phyloP scores from a whole-genome alignment of 2,888 invertebrate species.

The Athalia cordata region DNA sequence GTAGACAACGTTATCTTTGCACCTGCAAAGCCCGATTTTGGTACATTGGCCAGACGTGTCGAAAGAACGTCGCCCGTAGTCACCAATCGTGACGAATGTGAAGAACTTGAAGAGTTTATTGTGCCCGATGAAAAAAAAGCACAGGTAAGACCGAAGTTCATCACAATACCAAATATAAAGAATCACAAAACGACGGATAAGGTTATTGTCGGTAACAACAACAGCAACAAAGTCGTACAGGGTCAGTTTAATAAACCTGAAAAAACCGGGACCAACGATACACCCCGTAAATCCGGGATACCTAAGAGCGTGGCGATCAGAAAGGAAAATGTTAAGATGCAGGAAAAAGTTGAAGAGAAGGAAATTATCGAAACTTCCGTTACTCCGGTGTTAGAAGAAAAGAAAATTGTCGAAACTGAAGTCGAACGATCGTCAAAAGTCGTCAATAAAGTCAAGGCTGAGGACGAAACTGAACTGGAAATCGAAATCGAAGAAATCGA shows the following conservation, averaged over 20 bases:
- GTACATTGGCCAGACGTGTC: slow-evolving; percentile 51
- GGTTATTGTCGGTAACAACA: not conserved
- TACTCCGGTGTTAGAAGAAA: not conserved
- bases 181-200: slow-evolving; percentile 56
- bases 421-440: not conserved
- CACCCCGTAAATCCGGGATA: slow-evolving; percentile 22
- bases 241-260: slow-evolving; percentile 45
- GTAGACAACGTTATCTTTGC: slow-evolving; percentile 71
- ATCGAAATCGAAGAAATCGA: slow-evolving; percentile 61
- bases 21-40: slow-evolving; percentile 65
- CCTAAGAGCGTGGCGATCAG: slow-evolving; percentile 15
- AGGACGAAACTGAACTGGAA: slow-evolving; percentile 54
- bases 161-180: slow-evolving; percentile 70
- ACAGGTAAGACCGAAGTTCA: slow-evolving; percentile 62
- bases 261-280: slow-evolving; percentile 50
- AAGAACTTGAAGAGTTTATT: slow-evolving; percentile 48
- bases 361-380: not conserved
- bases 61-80: slow-evolving; percentile 45
- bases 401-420: not conserved
- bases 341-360: slow-evolving; percentile 3
- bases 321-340: not conserved
- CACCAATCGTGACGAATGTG: slow-evolving; percentile 4
- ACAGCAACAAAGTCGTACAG: slow-evolving; percentile 51
- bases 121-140: slow-evolving; percentile 50
- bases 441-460: slow-evolving; percentile 45